Conservation (phyloP, 2,113 vertebrate species). For the rabbit (Oryctolagus cuniculus) region DNA sequence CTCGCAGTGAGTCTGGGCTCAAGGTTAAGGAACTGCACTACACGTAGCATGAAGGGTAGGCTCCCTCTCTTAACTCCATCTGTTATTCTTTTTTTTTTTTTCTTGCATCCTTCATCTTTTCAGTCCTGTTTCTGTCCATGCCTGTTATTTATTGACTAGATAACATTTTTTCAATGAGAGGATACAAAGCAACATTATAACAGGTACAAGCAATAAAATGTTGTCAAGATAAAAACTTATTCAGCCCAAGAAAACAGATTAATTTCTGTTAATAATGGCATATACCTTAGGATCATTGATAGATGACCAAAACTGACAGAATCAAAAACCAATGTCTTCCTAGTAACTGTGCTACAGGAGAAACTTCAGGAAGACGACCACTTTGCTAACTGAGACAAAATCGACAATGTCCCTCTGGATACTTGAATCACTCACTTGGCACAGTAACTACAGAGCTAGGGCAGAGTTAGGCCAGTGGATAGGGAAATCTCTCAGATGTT, state of each 20-base stretch:
- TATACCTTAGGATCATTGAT: constrained; percentile 26
- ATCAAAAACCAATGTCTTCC: neutral
- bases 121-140: neutral
- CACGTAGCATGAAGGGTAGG: neutral
- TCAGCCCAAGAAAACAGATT: neutral
- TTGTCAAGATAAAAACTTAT: neutral
- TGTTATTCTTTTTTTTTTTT: neutral
- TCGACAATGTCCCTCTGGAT: neutral
- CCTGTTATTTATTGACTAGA: neutral
- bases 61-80: neutral
- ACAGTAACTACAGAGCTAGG: neutral
- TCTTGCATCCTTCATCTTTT: neutral
- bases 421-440: neutral
- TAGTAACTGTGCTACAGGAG: neutral
- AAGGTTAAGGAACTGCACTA: neutral
- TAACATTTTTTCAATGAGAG: neutral
- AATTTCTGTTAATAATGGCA: neutral
- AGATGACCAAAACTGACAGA: neutral
- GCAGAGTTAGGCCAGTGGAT: neutral
- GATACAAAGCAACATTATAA: neutral
- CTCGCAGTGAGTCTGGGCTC: neutral
- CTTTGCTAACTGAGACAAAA: neutral
- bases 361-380: constrained; percentile 4
- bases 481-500: neutral
- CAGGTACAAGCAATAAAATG: neutral